phyloP scores from a whole-genome alignment of 2,113 vertebrate genomes.

The Amazona guildingii region DNA sequence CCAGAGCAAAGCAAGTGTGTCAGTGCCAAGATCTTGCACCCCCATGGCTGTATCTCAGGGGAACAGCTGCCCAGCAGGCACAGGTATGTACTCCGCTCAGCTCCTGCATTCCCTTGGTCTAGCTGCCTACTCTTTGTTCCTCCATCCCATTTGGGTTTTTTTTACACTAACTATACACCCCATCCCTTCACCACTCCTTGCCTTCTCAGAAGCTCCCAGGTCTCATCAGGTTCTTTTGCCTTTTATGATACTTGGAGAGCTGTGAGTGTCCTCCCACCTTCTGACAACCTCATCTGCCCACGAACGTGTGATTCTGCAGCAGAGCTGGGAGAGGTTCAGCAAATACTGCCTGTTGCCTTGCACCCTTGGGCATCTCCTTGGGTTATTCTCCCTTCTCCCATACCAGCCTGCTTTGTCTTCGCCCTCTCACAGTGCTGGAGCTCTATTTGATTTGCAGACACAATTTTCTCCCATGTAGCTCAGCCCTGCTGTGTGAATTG shows the following conservation, averaged over 20 bases:
- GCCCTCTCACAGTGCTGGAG: background rate
- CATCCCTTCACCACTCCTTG: background rate
- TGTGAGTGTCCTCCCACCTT: background rate
- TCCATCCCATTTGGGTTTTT: background rate
- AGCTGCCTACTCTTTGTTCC: background rate
- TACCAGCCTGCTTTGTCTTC: background rate
- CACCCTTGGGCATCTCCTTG: background rate
- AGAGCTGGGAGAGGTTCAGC: background rate
- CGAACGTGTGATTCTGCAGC: background rate
- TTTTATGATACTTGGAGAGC: background rate
- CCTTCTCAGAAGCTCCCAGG: background rate
- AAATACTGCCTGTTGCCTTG: background rate
- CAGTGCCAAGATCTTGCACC: background rate
- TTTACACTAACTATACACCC: background rate
- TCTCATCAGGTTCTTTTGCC: background rate
- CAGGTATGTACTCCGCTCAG: accelerated
- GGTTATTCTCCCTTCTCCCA: background rate
- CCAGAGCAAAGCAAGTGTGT: background rate
- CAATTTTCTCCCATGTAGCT: slow-evolving; percentile 20
- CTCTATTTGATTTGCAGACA: slow-evolving; percentile 35
- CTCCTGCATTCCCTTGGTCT: background rate
- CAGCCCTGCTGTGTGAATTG: slow-evolving; percentile 31
- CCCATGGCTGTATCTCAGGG: background rate
- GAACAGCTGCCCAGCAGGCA: background rate
- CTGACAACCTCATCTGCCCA: background rate